A percentile compares a stretch with the other conserved stretches of the same genome.
Conservation (phyloP, 2,113 vertebrate species). For the Nesoenas mayeri region DNA sequence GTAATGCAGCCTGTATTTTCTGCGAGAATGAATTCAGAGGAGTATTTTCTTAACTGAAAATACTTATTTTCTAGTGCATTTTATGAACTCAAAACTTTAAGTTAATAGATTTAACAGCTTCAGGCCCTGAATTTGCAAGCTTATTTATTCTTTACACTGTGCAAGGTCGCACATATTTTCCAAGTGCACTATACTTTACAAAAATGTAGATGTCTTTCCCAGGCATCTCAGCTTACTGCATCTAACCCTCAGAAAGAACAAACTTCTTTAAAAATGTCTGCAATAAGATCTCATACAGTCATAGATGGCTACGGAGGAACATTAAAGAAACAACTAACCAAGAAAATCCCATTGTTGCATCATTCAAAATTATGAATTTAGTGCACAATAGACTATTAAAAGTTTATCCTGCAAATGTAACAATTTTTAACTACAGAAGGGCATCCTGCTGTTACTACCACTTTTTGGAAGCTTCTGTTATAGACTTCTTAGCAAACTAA, state of each 20-base stretch:
- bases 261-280: neutral
- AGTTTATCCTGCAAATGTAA: neutral
- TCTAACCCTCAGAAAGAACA: neutral
- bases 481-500: neutral
- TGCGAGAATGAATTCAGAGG: neutral
- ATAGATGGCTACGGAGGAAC: neutral
- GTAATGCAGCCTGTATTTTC: neutral
- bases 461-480: neutral
- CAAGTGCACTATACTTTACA: neutral
- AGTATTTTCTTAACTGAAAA: neutral
- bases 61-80: neutral
- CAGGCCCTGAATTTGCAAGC: neutral
- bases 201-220: neutral
- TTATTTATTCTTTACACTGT: neutral
- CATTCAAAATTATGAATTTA: neutral
- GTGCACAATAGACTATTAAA: neutral
- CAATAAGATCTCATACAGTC: neutral
- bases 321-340: neutral
- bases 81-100: neutral
- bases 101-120: neutral
- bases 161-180: neutral
- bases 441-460: neutral
- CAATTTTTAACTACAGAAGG: neutral
- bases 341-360: neutral
- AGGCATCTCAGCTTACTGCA: neutral